Percentiles rank a stretch among this genome's conserved stretches.
Evolutionary conservation across 2,113 vertebrate species (phyloP).

Genomic region (Todiramphus saurophagus): DNA sequence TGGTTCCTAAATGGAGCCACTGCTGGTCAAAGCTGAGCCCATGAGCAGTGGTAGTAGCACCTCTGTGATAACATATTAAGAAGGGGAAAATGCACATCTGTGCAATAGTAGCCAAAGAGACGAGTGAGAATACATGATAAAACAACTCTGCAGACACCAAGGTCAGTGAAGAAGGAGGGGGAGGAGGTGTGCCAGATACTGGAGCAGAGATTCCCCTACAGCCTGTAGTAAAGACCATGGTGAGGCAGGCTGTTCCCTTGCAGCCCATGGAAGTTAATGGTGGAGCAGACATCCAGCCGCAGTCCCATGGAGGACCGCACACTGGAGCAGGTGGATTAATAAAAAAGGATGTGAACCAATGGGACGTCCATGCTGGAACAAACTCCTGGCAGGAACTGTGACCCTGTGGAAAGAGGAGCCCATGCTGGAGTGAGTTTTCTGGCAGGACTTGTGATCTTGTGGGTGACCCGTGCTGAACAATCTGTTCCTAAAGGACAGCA

Average conservation of each 20-base stretch:
- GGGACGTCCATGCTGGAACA: background rate
- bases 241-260: background rate
- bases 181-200: rapidly evolving
- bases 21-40: rapidly evolving
- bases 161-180: background rate
- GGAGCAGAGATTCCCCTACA: background rate
- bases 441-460: rapidly evolving
- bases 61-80: background rate
- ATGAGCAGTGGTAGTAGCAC: rapidly evolving
- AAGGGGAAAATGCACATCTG: background rate
- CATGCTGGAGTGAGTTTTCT: background rate
- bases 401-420: background rate
- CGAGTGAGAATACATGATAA: background rate
- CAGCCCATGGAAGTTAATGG: background rate
- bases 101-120: background rate
- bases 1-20: rapidly evolving
- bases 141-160: too few relatives aligned
- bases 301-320: background rate
- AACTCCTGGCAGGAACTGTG: background rate
- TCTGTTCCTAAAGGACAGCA: background rate
- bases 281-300: background rate
- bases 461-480: background rate
- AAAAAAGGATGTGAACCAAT: background rate
- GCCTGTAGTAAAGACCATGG: background rate
- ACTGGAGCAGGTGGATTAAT: rapidly evolving